A percentile compares a stretch with the other conserved stretches of the same genome.
Evolutionary conservation across 2,113 vertebrate species (phyloP).

Genomic region (Tachysurus vachellii): DNA sequence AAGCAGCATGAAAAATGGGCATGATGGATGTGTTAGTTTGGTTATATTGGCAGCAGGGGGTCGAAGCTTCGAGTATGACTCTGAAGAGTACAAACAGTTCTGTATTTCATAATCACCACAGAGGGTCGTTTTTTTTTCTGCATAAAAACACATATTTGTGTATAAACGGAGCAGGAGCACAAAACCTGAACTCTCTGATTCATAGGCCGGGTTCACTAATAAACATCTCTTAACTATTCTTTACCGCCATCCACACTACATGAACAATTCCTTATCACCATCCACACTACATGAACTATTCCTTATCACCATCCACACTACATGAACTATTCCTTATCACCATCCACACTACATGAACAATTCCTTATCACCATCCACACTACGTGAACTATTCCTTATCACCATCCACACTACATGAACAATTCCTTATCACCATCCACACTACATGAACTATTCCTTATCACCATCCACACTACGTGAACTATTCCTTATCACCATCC

Average conservation of each 20-base stretch:
- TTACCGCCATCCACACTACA: not conserved
- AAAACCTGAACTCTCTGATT: not conserved
- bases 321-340: not conserved
- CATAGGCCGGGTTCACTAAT: not conserved
- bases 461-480: not conserved
- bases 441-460: not conserved
- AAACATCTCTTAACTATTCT: not conserved
- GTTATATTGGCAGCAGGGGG: slow-evolving; percentile 10
- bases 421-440: not conserved
- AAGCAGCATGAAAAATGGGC: slow-evolving; percentile 16
- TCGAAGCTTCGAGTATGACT: not conserved
- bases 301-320: not conserved
- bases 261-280: not conserved
- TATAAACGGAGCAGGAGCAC: not conserved
- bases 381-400: too few relatives aligned
- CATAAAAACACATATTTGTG: not conserved
- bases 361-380: not conserved
- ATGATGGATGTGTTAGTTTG: slow-evolving; percentile 21
- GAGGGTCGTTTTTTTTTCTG: not conserved
- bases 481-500: too few relatives aligned
- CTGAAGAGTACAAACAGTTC: slow-evolving; percentile 12
- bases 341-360: too few relatives aligned
- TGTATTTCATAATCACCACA: not conserved
- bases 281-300: not conserved
- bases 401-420: not conserved